Percentiles rank a stretch among this genome's conserved stretches.
These are phyloP conservation scores for Habrosyne pyritoides DNA, from an alignment of 2,888 invertebrate species.

Conservation along the genomic window DNA sequence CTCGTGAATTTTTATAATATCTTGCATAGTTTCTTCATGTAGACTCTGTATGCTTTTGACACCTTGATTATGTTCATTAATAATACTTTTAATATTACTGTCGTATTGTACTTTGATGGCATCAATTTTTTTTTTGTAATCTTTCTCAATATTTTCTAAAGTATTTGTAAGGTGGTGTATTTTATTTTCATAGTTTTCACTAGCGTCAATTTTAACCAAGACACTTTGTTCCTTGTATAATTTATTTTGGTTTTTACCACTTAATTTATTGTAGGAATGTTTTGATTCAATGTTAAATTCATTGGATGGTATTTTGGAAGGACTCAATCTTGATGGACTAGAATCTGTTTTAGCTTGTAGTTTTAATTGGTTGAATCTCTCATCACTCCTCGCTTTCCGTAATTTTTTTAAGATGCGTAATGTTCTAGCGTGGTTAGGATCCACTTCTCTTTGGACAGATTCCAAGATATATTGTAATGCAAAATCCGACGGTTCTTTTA, in stretches of 20 bases:
- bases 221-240: conserved; percentile 40
- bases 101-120: conserved; percentile 81
- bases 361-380: conserved; percentile 30
- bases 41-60: conserved; percentile 80
- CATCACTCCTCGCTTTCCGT: conserved; percentile 49
- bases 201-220: conserved; percentile 51
- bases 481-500: conserved; percentile 31
- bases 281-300: conserved; percentile 33
- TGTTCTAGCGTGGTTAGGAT: conserved; percentile 34
- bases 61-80: conserved; percentile 81
- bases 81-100: conserved; percentile 76
- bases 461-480: conserved; percentile 59
- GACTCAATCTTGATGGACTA: conserved; percentile 28
- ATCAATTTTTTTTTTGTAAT: conserved; percentile 69
- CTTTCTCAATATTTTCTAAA: conserved; percentile 61
- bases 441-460: conserved; percentile 43
- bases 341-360: conserved; percentile 21
- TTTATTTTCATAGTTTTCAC: conserved; percentile 57
- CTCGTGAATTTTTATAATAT: conserved; percentile 75
- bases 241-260: conserved; percentile 28
- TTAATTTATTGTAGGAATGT: conserved; percentile 30
- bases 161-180: conserved; percentile 55
- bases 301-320: conserved; percentile 28
- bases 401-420: conserved; percentile 28
- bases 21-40: conserved; percentile 78